Base-by-base conservation (phyloP, 2,888 invertebrate species). In the Phymatocera aterrima region DNA sequence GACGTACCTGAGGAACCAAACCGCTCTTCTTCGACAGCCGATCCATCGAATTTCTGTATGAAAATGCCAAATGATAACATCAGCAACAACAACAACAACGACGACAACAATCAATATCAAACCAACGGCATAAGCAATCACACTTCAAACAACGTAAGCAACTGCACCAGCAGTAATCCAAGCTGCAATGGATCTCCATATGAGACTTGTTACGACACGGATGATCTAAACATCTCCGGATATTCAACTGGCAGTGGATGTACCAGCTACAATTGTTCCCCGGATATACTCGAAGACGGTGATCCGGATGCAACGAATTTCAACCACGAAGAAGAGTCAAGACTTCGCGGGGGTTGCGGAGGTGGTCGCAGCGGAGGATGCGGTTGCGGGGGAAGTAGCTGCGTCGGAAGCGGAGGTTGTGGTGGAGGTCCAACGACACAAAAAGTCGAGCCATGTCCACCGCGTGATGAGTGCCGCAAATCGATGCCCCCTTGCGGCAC, bases 321-420 rank as follows among this genome's bases (percentile, higher is more conserved):
- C 24, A n/a, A 79, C 10, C 79, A 83, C 0, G 83, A 82, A 24
- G 83, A 84, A 21, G 72, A 74, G 21, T 80, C 80, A 15, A 83
- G 88, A 37, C 82, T 88, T 84, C 84, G 88, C 4, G 88, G 88
- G 24, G 87, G 88, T 24, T 86, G 87, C 81, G 75, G 72, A 68
- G 68, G 24, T 12, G 57, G 18, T 34, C 61, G 48, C 28, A 48
- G 57, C 21, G 54, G 60, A 4, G 68, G 43, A 24, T 77, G 70
- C 51, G 48, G 78, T 48, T 37, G 75, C 28, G 48, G 77, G 40
- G 46, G 70, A 21, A 77, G 65, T 46, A 46, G 77, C 31, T 65
- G 78, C 18, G 64, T 21, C 43, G 43, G 78, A 40, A 65, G 77
- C 18, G 77, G 80, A 65, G 79, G 80, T 51, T 77, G 79, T 43